phyloP scores from a whole-genome alignment of 2,113 vertebrate genomes.

The Chloebia gouldiae region DNA sequence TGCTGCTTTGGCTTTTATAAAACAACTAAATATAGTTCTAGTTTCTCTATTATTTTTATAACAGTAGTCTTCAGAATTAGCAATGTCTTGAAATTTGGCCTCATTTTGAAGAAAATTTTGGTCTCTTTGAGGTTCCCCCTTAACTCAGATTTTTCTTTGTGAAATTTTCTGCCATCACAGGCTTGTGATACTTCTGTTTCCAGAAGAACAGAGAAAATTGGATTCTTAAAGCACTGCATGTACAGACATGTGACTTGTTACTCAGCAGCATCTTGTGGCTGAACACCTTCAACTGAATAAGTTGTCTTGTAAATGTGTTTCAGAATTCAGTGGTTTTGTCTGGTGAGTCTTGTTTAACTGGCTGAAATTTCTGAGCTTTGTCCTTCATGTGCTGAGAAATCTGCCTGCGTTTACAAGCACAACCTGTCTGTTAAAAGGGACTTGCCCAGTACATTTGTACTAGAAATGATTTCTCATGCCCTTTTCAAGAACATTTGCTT shows the following conservation, averaged over 20 bases:
- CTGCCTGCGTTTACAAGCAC: not conserved
- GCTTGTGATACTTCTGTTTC: not conserved
- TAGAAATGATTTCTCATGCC: not conserved
- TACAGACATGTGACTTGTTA: not conserved
- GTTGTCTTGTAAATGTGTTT: not conserved
- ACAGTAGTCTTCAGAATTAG: not conserved
- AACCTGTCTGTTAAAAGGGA: not conserved
- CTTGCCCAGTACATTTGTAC: not conserved
- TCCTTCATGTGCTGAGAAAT: not conserved
- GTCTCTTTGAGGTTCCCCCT: not conserved
- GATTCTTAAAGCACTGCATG: not conserved
- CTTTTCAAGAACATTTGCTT: not conserved
- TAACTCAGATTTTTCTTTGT: not conserved
- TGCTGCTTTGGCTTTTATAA: not conserved
- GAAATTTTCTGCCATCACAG: not conserved
- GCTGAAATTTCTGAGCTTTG: slow-evolving; percentile 14
- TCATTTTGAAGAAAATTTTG: not conserved
- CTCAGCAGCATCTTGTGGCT: not conserved
- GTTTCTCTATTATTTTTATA: not conserved
- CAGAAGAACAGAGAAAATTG: not conserved
- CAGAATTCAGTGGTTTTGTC: not conserved
- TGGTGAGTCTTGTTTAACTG: slow-evolving; percentile 18
- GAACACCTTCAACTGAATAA: not conserved
- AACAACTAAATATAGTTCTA: not conserved
- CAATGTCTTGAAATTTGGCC: not conserved